A percentile compares a stretch with the other conserved stretches of the same genome.
Evolutionary conservation across 2,888 invertebrate genomes (phyloP).

Genomic region (Metopia argyrocephala): DNA sequence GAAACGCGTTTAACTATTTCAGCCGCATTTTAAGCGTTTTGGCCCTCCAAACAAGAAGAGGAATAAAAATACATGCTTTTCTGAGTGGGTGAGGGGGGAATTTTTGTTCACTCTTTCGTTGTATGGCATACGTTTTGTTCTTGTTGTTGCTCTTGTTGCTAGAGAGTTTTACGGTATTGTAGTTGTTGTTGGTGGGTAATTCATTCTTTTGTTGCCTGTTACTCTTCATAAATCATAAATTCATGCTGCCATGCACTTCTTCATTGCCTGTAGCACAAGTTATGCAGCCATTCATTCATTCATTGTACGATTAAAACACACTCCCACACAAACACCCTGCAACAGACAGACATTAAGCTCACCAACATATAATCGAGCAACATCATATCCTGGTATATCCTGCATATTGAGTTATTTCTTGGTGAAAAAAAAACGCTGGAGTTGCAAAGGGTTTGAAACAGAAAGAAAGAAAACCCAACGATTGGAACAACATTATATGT

Average conservation of each 20-base stretch:
- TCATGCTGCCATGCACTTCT: slow-evolving; percentile 60
- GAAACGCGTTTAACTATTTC: slow-evolving; percentile 59
- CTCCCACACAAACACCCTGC: not conserved
- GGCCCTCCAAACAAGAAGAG: slow-evolving; percentile 59
- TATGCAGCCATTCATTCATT: slow-evolving; percentile 50
- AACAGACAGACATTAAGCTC: not conserved
- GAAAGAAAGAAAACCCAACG: not conserved
- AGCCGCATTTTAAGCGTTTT: slow-evolving; percentile 63
- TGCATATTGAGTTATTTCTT: slow-evolving; percentile 35
- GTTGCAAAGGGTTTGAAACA: not conserved
- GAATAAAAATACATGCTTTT: slow-evolving; percentile 35
- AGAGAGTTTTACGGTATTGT: not conserved
- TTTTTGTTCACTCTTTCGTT: not conserved
- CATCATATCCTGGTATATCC: slow-evolving; percentile 53
- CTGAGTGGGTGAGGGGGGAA: too few relatives aligned
- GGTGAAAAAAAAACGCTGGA: too few relatives aligned
- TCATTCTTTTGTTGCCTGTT: slow-evolving; percentile 60
- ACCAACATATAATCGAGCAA: slow-evolving; percentile 48
- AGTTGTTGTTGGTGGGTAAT: slow-evolving; percentile 2
- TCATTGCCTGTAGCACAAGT: slow-evolving; percentile 52
- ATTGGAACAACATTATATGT: not conserved
- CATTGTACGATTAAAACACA: not conserved
- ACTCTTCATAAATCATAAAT: slow-evolving; percentile 65
- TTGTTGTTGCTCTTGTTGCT: slow-evolving; percentile 33
- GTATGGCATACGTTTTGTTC: not conserved